A percentile compares a stretch with the other conserved stretches of the same genome.
phyloP scores from a whole-genome alignment of 2,113 vertebrate genomes.

The Mystacornis crossleyi region DNA sequence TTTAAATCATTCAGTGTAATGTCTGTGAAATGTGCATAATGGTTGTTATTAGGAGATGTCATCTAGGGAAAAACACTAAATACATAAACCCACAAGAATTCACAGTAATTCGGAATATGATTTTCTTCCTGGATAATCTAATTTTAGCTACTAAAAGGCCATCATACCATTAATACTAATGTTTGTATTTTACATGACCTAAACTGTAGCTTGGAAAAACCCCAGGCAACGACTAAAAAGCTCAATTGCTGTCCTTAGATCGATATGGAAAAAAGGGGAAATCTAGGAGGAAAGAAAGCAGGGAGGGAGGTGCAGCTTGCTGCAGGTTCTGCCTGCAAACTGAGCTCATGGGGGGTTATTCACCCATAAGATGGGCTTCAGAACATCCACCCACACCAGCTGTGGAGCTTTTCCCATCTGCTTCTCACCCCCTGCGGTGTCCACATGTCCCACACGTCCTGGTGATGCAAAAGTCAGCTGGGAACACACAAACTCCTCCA shows the following conservation, averaged over 20 bases:
- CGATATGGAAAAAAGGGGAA: background rate
- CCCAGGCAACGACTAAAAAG: background rate
- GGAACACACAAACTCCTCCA: background rate
- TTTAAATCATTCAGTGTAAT: constrained; percentile 14
- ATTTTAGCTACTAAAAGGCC: background rate
- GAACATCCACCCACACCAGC: background rate
- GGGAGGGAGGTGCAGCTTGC: background rate
- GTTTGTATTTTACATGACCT: background rate
- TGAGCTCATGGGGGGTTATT: background rate
- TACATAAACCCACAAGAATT: background rate
- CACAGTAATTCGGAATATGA: constrained; percentile 15
- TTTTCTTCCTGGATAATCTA: background rate
- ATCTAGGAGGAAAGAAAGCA: background rate
- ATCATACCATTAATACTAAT: background rate
- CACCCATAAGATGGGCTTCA: background rate
- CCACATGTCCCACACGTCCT: fast-evolving
- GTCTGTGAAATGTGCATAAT: constrained; percentile 38
- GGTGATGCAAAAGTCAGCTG: fast-evolving
- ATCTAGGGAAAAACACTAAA: constrained; percentile 22
- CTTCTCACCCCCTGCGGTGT: background rate
- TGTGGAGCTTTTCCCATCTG: background rate
- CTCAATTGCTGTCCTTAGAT: background rate
- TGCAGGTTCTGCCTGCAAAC: background rate
- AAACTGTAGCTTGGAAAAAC: background rate
- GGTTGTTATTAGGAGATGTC: constrained; percentile 16